Percentiles rank a stretch among this genome's conserved stretches.
Evolutionary conservation across 2,888 invertebrate species (phyloP).

Genomic region (Tipula lateralis): DNA sequence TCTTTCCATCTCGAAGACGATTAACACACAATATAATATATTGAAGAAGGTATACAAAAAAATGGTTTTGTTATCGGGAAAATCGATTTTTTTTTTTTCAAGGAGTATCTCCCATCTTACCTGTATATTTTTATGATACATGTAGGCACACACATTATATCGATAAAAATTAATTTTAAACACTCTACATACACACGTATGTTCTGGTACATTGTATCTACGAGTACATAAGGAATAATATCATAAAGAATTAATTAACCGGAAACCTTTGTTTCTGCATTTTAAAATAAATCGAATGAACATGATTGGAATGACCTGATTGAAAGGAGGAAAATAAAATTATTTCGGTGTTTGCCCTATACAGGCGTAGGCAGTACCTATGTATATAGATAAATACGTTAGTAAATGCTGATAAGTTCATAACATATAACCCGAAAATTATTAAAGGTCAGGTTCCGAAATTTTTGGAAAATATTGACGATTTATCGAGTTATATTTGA

Average conservation of each 20-base stretch:
- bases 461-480: too few relatives aligned
- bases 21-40: not conserved
- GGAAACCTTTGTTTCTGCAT: not conserved
- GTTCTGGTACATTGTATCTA: too few relatives aligned
- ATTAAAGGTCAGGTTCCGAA: too few relatives aligned
- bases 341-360: not conserved
- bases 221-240: not conserved
- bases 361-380: not conserved
- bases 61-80: not conserved
- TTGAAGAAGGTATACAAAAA: not conserved
- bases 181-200: not conserved
- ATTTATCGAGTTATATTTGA: too few relatives aligned
- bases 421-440: not conserved
- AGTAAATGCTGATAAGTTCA: not conserved
- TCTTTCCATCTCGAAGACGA: not conserved
- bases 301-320: not conserved
- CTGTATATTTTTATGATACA: not conserved
- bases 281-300: slow-evolving; percentile 11
- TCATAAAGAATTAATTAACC: not conserved
- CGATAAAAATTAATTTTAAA: not conserved
- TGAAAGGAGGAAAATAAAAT: not conserved
- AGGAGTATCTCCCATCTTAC: not conserved
- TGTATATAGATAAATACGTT: not conserved
- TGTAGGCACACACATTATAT: not conserved
- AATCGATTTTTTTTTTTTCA: not conserved